These are phyloP conservation scores for Drosophila gaucha DNA, from an alignment of 2,888 invertebrate genomes.

Conservation along the genomic window DNA sequence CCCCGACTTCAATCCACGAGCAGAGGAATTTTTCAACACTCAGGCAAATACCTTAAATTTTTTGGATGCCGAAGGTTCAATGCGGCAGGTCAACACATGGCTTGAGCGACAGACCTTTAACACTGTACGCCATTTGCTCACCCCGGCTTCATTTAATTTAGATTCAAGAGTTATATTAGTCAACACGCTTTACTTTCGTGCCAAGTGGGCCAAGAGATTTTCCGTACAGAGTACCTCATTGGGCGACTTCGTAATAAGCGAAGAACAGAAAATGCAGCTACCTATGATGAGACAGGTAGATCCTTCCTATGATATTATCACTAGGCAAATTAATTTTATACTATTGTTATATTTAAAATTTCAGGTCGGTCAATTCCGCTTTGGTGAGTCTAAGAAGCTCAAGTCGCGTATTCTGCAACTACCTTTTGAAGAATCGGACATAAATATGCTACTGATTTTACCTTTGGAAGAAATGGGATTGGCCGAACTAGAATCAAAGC, in stretches of 20 bases:
- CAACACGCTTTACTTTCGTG: slow-evolving; percentile 94
- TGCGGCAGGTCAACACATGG: slow-evolving; percentile 91
- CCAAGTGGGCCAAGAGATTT: slow-evolving; percentile 90
- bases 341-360: neutral
- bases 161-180: slow-evolving; percentile 90
- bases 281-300: slow-evolving; percentile 87
- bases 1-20: slow-evolving; percentile 86
- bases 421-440: slow-evolving; percentile 88
- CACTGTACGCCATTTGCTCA: slow-evolving; percentile 90
- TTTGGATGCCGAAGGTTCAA: slow-evolving; percentile 84
- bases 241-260: slow-evolving; percentile 88
- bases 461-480: slow-evolving; percentile 89
- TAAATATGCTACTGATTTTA: slow-evolving; percentile 91
- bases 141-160: slow-evolving; percentile 85
- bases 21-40: slow-evolving; percentile 88
- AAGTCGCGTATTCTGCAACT: slow-evolving; percentile 88
- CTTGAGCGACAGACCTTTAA: slow-evolving; percentile 91
- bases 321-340: neutral
- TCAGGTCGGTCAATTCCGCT: slow-evolving; percentile 84
- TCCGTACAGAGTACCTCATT: slow-evolving; percentile 86
- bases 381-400: slow-evolving; percentile 84
- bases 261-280: slow-evolving; percentile 84
- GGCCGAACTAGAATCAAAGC: slow-evolving; percentile 86
- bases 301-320: neutral
- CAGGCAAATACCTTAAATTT: slow-evolving; percentile 88